A percentile compares a stretch with the other conserved stretches of the same genome.
Evolutionary conservation across 2,797 vertebrate genomes (phyloP).

Genomic region (Sciaenops ocellatus): DNA sequence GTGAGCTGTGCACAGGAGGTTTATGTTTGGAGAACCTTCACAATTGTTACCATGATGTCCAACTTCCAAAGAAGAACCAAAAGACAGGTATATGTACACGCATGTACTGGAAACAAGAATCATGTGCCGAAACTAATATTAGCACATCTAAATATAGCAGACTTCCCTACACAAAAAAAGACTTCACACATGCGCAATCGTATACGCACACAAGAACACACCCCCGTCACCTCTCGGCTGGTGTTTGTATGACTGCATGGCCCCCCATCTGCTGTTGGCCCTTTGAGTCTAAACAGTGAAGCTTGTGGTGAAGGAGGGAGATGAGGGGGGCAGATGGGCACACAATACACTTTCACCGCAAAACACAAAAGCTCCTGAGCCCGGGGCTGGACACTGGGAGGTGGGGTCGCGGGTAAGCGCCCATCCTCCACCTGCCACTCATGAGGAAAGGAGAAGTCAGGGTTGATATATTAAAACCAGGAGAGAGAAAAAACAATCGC

Average conservation of each 20-base stretch:
- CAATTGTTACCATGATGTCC: background rate
- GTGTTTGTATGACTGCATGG: slow-evolving; percentile 32
- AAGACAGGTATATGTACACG: background rate
- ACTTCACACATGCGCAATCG: slow-evolving; percentile 12
- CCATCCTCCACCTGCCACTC: slow-evolving; percentile 70
- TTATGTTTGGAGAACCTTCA: background rate
- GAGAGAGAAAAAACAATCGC: slow-evolving; percentile 8
- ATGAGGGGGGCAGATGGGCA: slow-evolving; percentile 71
- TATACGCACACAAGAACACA: slow-evolving; percentile 5
- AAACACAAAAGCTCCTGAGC: slow-evolving; percentile 62
- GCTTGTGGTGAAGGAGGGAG: slow-evolving; percentile 44
- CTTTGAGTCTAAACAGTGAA: slow-evolving; percentile 66
- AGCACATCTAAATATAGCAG: slow-evolving; percentile 50
- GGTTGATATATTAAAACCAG: slow-evolving; percentile 1
- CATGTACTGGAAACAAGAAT: slow-evolving; percentile 25
- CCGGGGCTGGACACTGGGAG: slow-evolving; percentile 42
- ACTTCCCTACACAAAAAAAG: slow-evolving; percentile 12
- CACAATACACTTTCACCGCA: slow-evolving; percentile 71
- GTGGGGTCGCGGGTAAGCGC: slow-evolving; percentile 26
- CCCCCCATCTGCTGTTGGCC: slow-evolving; percentile 69
- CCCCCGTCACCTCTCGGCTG: slow-evolving; percentile 46
- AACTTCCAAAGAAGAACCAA: slow-evolving; percentile 26
- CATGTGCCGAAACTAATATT: slow-evolving; percentile 19
- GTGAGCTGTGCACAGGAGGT: background rate
- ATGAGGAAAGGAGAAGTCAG: slow-evolving; percentile 3